phyloP scores from a whole-genome alignment of 2,113 vertebrate genomes.

The Callipepla squamata region DNA sequence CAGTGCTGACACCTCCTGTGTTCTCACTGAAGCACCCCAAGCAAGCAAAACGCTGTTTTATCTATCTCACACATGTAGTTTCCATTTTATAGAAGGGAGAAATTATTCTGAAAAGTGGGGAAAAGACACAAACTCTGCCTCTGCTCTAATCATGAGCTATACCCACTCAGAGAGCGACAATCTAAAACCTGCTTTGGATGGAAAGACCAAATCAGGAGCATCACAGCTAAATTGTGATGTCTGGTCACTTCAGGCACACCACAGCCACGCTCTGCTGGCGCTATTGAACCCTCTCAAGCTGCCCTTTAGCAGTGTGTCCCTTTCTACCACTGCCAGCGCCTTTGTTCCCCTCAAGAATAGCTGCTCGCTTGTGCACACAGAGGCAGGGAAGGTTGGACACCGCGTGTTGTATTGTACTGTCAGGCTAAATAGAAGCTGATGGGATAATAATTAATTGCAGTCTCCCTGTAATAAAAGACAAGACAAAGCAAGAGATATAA shows the following conservation, averaged over 20 bases:
- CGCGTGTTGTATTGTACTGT: conserved; percentile 57
- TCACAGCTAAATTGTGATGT: neutral
- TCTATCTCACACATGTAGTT: neutral
- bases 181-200: neutral
- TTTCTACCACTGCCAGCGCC: conserved; percentile 48
- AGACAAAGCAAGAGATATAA: conserved; percentile 77
- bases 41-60: neutral
- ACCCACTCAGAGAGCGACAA: accelerated
- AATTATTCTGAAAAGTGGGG: neutral
- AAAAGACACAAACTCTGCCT: neutral
- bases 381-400: conserved; percentile 61
- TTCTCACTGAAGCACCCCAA: neutral
- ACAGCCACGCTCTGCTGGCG: neutral
- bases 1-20: neutral
- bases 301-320: conserved; percentile 39
- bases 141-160: neutral
- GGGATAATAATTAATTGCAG: conserved; percentile 79
- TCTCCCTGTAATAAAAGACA: conserved; percentile 77
- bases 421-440: conserved; percentile 76
- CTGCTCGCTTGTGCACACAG: conserved; percentile 27
- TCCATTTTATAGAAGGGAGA: neutral
- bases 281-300: neutral
- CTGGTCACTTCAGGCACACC: neutral
- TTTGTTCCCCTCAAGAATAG: conserved; percentile 66
- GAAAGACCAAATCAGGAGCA: neutral